Base-by-base conservation (phyloP, 2,113 vertebrate genomes). In the Sinocyclocheilus rhinocerous region DNA sequence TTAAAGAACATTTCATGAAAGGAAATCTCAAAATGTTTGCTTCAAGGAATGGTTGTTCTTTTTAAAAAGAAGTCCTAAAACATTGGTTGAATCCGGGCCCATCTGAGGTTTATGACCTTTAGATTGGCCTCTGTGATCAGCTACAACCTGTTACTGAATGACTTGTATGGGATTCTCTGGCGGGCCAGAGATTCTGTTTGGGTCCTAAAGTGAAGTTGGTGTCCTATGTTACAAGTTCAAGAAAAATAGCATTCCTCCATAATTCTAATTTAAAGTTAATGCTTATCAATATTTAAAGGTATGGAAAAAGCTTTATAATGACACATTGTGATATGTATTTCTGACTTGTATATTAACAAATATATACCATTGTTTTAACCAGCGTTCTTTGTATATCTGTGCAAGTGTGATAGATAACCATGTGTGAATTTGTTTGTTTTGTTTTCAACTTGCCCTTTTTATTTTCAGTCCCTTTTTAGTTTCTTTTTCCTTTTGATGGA, bases 181-280 rank as follows among this genome's bases (percentile, higher is more conserved):
- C 95, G 90, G 95, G 94, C 94, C 95, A 92, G 94, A 92, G 89
- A 91, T 92, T 88, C 81, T 83, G 57, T 48, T 86, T 55, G 81
- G 33, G 48, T 88, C 81, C 24, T 26, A 36, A 36, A 61, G 89
- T 61, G 63, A 86, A 84, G 83, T 75, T 90, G 81, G 85, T 89
- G 85, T 18, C 80, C 79, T 84, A 77, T 82, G 73, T 85, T 76
- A 79, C 83, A 7, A 63, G 36, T 89, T 48, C 29, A 76, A 84
- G 67, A 83, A 13, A 73, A 50, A 48, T 91, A 76, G 69, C 73
- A 10, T 84, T 52, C 50, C 24, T 83, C 85, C 73, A 50, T 65
- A 61, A 36, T 81, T 33, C 65, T 61, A 80, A 84, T 79, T 76
- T 59, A 85, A 90, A 24, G 81, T 87, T 88, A 76, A 90, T 87